These are phyloP conservation scores for Salvelinus sp. DNA, from an alignment of 2,113 vertebrate species.

Conservation along the genomic window DNA sequence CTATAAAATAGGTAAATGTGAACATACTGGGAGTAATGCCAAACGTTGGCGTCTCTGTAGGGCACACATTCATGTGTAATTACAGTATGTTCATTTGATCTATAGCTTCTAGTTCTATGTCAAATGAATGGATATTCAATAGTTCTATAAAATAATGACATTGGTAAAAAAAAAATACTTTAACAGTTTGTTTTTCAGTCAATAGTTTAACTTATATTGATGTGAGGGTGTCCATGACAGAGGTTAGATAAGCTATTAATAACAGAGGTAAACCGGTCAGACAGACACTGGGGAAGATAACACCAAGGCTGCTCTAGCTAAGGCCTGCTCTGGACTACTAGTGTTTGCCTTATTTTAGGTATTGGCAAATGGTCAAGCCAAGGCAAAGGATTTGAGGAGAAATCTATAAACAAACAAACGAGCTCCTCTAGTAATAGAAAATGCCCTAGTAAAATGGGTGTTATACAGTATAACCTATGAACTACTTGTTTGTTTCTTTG, in stretches of 20 bases:
- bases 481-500: too few species aligned
- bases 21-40: too few species aligned
- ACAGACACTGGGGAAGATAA: constrained; percentile 20
- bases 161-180: too few species aligned
- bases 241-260: constrained; percentile 29
- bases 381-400: not conserved
- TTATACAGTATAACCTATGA: too few species aligned
- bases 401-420: not conserved
- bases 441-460: not conserved
- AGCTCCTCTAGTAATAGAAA: not conserved
- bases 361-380: not conserved
- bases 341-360: not conserved
- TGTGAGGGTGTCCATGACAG: not conserved
- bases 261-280: constrained; percentile 12
- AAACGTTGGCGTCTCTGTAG: too few species aligned
- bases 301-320: constrained; percentile 9
- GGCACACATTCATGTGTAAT: too few species aligned
- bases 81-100: too few species aligned
- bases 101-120: not conserved
- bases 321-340: constrained; percentile 19
- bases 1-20: too few species aligned
- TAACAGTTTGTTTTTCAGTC: not conserved
- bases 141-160: not conserved
- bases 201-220: not conserved
- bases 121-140: not conserved